Evolutionary conservation across 2,113 vertebrate species (phyloP).

Genomic region (Craseonycteris thonglongyai): DNA sequence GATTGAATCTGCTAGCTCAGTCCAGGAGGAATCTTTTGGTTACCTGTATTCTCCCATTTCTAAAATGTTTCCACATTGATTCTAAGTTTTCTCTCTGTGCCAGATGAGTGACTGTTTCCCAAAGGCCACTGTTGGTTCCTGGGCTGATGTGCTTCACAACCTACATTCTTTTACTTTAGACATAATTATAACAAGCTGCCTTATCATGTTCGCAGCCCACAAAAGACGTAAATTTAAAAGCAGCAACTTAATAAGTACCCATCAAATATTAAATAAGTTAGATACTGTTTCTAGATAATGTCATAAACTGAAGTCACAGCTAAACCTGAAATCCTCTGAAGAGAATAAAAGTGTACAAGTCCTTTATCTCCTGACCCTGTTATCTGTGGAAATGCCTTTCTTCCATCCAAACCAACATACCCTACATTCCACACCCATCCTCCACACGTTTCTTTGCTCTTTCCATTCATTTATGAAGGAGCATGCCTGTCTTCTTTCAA

Average conservation of each 20-base stretch:
- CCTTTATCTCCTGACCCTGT: background rate
- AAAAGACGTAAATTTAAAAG: background rate
- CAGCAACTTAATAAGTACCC: background rate
- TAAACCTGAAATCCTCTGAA: background rate
- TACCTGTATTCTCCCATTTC: background rate
- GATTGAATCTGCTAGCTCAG: background rate
- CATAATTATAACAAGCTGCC: background rate
- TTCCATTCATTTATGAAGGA: background rate
- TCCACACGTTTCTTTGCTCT: background rate
- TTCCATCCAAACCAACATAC: background rate
- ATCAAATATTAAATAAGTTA: background rate
- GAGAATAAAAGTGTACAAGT: background rate
- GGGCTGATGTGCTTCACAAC: background rate
- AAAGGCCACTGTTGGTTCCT: background rate
- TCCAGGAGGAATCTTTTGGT: background rate
- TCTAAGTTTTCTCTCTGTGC: background rate
- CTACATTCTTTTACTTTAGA: background rate
- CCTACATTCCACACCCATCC: background rate
- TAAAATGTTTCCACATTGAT: background rate
- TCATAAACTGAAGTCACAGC: background rate
- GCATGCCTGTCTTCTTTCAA: background rate
- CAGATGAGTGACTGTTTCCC: background rate
- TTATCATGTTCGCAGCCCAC: background rate
- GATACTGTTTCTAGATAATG: background rate
- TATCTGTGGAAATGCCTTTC: background rate